Percentiles rank a stretch among this genome's conserved stretches.
These are phyloP conservation scores for Platycheirus rosarum DNA, from an alignment of 2,888 invertebrate species.

Conservation along the genomic window DNA sequence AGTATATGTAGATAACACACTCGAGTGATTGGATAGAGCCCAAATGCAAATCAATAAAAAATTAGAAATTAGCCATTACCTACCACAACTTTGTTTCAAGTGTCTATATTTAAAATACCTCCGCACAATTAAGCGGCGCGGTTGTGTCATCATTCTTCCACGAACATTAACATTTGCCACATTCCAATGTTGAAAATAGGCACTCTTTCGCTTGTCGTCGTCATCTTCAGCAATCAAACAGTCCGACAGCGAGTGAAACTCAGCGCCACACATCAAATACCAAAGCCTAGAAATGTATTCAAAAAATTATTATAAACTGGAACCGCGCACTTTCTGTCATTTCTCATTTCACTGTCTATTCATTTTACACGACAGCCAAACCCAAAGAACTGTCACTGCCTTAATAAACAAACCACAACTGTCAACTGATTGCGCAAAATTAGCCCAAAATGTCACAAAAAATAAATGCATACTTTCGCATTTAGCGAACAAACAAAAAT, in stretches of 20 bases:
- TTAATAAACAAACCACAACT: slow-evolving; percentile 11
- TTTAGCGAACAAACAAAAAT: too few relatives aligned
- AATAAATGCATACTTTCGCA: slow-evolving; percentile 11
- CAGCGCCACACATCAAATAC: slow-evolving; percentile 13
- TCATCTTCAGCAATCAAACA: slow-evolving; percentile 8
- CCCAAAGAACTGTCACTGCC: slow-evolving; percentile 33
- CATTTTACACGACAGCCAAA: slow-evolving; percentile 24
- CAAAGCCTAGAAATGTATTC: slow-evolving; percentile 6
- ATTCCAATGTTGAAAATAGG: slow-evolving; percentile 30
- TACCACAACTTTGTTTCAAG: background rate
- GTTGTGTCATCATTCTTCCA: background rate
- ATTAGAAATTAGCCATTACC: background rate
- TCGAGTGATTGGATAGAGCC: too few relatives aligned
- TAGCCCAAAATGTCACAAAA: slow-evolving; percentile 8
- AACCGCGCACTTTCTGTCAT: slow-evolving; percentile 5
- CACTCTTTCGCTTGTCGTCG: slow-evolving; percentile 3
- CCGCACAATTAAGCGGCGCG: background rate
- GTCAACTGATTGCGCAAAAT: slow-evolving; percentile 31
- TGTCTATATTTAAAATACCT: background rate
- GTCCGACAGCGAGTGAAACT: background rate
- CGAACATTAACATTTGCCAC: background rate
- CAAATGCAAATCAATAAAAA: too few relatives aligned
- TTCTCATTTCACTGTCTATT: slow-evolving; percentile 1
- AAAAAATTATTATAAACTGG: background rate
- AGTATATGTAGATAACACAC: too few relatives aligned